Conservation (phyloP, 2,797 vertebrate species). For the Sciurus carolinensis region DNA sequence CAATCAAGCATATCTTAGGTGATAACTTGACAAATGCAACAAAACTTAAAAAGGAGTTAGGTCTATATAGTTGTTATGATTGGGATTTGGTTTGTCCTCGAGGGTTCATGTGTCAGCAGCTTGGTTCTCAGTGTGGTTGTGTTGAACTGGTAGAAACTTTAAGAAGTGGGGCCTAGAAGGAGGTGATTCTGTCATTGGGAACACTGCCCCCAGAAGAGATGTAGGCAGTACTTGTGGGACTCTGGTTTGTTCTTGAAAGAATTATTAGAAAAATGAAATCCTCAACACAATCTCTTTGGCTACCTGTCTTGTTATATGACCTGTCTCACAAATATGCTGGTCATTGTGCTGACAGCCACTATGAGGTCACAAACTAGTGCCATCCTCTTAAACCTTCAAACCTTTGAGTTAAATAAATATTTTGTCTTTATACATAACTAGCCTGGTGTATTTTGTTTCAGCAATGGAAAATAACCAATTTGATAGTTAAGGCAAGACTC, state of each 20-base stretch:
- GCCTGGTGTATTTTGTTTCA: too few species aligned
- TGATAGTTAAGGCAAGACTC: neutral
- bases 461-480: too few species aligned
- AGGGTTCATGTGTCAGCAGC: neutral
- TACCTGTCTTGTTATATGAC: neutral
- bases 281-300: neutral
- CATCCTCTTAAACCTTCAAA: neutral
- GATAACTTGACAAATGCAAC: neutral
- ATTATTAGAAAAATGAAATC: neutral
- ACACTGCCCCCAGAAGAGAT: neutral
- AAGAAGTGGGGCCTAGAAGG: neutral
- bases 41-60: neutral
- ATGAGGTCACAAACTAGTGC: neutral
- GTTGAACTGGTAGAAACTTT: neutral
- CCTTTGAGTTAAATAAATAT: neutral
- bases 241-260: neutral
- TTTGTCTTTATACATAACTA: too few species aligned
- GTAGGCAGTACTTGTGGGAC: neutral
- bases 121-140: neutral
- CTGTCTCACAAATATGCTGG: neutral
- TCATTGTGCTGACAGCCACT: neutral
- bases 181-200: neutral
- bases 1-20: neutral
- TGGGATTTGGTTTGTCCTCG: neutral
- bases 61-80: neutral